Conservation (phyloP, 2,888 invertebrate species). For the Vandiemenella viatica region DNA sequence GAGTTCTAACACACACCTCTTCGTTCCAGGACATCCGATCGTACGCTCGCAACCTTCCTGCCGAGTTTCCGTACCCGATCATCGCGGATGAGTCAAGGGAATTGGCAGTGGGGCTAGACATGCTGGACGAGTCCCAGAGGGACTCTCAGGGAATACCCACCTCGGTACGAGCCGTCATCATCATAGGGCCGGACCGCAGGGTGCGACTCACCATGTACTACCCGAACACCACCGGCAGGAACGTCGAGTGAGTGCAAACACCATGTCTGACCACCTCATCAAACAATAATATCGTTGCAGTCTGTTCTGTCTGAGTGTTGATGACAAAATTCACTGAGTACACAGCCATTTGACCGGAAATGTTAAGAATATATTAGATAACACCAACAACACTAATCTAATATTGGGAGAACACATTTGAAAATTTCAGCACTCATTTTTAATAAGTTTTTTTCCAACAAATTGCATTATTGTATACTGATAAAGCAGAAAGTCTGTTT, state of each 20-base stretch:
- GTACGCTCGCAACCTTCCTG: slow-evolving; percentile 49
- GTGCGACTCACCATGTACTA: slow-evolving; percentile 68
- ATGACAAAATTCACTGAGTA: no score
- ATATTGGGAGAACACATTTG: no score
- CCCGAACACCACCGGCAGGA: slow-evolving; percentile 71
- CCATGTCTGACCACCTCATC: neutral
- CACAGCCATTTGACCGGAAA: no score
- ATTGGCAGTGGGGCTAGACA: slow-evolving; percentile 55
- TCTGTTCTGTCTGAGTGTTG: no score
- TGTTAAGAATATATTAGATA: no score
- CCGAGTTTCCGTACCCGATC: slow-evolving; percentile 65
- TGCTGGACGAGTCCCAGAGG: slow-evolving; percentile 61
- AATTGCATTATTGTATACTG: no score
- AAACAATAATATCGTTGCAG: no score
- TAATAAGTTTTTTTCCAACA: no score
- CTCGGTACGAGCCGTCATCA: slow-evolving; percentile 60
- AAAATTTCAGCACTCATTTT: no score
- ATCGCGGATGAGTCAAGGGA: slow-evolving; percentile 61
- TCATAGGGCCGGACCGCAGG: slow-evolving; percentile 65
- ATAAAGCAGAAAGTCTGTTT: no score
- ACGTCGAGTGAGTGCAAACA: slow-evolving; percentile 56
- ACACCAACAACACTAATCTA: no score
- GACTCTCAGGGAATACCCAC: slow-evolving; percentile 46
- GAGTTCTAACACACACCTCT: neutral
- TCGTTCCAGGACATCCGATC: slow-evolving; percentile 43